phyloP scores from a whole-genome alignment of 2,888 invertebrate species.

The Rotaria magnacalcarata region DNA sequence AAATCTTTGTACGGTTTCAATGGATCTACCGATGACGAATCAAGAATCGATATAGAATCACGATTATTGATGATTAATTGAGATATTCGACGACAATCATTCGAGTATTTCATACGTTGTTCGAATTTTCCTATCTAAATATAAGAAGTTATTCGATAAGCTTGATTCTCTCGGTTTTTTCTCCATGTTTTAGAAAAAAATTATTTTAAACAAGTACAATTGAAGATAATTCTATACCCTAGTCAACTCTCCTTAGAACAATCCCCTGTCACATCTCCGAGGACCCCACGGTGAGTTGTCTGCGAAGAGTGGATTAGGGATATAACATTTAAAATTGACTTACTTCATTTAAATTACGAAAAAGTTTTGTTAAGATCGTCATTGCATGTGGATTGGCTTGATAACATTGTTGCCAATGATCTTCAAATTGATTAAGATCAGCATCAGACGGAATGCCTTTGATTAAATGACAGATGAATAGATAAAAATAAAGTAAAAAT shows the following conservation, averaged over 20 bases:
- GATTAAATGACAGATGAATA: background rate
- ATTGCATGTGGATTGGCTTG: background rate
- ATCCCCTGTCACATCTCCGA: too few species aligned
- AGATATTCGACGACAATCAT: slow-evolving; percentile 40
- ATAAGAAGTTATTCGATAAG: background rate
- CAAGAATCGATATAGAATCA: slow-evolving; percentile 7
- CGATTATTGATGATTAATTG: slow-evolving; percentile 39
- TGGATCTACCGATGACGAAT: background rate
- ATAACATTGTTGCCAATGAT: background rate
- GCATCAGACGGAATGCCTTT: background rate
- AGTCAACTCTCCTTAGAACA: too few species aligned
- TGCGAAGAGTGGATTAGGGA: too few species aligned
- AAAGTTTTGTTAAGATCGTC: background rate
- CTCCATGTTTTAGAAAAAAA: too few species aligned
- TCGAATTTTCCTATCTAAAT: background rate
- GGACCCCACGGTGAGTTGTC: too few species aligned
- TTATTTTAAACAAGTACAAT: too few species aligned
- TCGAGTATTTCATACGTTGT: slow-evolving; percentile 38
- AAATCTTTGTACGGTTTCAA: slow-evolving; percentile 39
- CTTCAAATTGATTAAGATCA: background rate
- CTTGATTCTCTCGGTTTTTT: too few species aligned
- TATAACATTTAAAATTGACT: background rate
- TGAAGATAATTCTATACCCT: too few species aligned
- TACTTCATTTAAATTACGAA: background rate
- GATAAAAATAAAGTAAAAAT: too few species aligned